phyloP scores from a whole-genome alignment of 23 tunicate species.

The Halocynthia aurantium region DNA sequence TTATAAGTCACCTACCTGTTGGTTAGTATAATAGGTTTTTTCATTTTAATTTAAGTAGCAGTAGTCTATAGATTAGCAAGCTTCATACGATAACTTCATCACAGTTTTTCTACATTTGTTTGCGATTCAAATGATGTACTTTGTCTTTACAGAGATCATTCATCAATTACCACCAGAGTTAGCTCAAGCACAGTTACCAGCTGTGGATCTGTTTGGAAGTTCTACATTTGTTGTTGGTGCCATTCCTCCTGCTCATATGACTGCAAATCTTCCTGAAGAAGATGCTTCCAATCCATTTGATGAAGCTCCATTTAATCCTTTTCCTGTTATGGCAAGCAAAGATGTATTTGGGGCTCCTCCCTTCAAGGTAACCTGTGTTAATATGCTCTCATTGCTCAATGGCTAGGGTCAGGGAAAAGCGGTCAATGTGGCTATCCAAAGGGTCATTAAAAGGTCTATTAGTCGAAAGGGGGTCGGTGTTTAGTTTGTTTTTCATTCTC shows the following conservation, averaged over 20 bases:
- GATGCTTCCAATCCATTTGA: constrained; percentile 17
- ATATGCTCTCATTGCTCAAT: too few species aligned
- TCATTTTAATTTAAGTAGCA: too few species aligned
- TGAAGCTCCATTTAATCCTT: constrained; percentile 21
- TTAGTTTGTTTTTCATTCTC: too few species aligned
- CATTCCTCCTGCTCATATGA: constrained; percentile 7
- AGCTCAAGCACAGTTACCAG: not conserved
- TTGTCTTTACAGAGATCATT: too few species aligned
- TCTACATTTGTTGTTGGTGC: constrained; percentile 39
- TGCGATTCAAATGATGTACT: too few species aligned
- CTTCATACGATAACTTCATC: too few species aligned
- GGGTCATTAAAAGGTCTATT: too few species aligned
- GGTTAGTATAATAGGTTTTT: not conserved
- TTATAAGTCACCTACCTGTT: not conserved
- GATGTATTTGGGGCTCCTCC: constrained; percentile 75
- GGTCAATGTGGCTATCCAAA: not conserved
- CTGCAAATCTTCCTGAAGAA: constrained; percentile 30
- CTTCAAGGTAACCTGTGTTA: constrained; percentile 22
- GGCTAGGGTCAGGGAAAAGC: not conserved
- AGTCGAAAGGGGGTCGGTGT: too few species aligned
- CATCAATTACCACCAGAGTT: too few species aligned
- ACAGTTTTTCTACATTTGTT: too few species aligned
- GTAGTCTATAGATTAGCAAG: too few species aligned
- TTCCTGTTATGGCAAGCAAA: constrained; percentile 38
- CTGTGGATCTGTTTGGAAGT: constrained; percentile 54